phyloP scores from a whole-genome alignment of 2,113 vertebrate genomes.

The Misgurnus mizolepis region DNA sequence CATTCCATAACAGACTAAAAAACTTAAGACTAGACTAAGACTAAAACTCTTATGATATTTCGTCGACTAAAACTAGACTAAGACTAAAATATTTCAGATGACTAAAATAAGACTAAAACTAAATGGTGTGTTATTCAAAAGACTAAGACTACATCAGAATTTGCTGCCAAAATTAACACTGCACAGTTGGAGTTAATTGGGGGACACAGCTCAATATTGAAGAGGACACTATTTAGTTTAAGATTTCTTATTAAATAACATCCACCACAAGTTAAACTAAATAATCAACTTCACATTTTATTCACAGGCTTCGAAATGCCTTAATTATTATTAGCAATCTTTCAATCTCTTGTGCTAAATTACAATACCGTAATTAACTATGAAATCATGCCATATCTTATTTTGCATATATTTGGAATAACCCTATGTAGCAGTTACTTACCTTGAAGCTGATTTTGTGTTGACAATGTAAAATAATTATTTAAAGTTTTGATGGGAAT shows the following conservation, averaged over 20 bases:
- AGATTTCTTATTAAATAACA: background rate
- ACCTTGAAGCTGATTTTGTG: background rate
- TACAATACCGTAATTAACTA: background rate
- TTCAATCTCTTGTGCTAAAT: conserved; percentile 1
- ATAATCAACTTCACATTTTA: background rate
- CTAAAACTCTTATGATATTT: too few relatives aligned
- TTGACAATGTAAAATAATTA: conserved; percentile 5
- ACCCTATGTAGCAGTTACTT: conserved; percentile 3
- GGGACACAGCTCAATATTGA: background rate
- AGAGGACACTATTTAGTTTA: background rate
- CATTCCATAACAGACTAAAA: too few relatives aligned
- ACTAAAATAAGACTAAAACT: too few relatives aligned
- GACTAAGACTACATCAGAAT: too few relatives aligned
- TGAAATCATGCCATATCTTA: background rate
- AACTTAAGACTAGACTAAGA: too few relatives aligned
- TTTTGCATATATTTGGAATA: background rate
- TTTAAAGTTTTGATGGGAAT: conserved; percentile 6
- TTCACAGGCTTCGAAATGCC: background rate
- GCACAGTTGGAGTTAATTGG: background rate
- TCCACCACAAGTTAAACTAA: background rate
- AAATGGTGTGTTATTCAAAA: too few relatives aligned
- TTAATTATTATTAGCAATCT: background rate
- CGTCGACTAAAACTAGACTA: too few relatives aligned
- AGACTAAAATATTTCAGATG: too few relatives aligned
- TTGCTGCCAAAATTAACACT: too few relatives aligned